Evolutionary conservation across 2,113 vertebrate genomes (phyloP).

Genomic region (Setophaga coronata): DNA sequence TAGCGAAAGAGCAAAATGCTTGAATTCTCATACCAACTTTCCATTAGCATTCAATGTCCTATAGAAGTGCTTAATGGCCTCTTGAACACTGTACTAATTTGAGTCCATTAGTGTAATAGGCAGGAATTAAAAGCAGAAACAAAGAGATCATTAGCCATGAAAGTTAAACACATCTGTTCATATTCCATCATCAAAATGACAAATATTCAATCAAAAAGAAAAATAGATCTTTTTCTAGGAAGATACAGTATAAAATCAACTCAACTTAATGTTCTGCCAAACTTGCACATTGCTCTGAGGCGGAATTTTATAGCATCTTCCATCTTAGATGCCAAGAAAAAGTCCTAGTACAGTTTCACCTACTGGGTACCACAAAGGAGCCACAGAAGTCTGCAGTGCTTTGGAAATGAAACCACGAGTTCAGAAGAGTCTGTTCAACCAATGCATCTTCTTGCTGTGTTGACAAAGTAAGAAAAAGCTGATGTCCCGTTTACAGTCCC

Average conservation of each 20-base stretch:
- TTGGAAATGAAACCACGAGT: not conserved
- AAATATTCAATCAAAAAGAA: constrained; percentile 21
- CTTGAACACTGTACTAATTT: constrained; percentile 46
- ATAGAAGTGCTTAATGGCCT: constrained; percentile 18
- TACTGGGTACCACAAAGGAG: not conserved
- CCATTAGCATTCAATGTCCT: not conserved
- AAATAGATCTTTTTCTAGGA: not conserved
- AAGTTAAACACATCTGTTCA: constrained; percentile 50
- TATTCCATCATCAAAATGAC: constrained; percentile 6
- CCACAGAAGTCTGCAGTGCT: not conserved
- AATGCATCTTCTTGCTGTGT: not conserved
- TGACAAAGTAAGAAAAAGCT: not conserved
- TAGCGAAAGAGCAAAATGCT: not conserved
- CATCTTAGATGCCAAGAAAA: not conserved
- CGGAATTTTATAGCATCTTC: not conserved
- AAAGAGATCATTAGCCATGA: constrained; percentile 42
- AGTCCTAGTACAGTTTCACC: not conserved
- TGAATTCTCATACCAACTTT: not conserved
- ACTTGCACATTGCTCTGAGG: not conserved
- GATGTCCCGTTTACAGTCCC: fast-evolving
- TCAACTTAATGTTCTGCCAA: not conserved
- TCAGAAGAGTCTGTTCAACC: not conserved
- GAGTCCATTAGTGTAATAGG: constrained; percentile 53
- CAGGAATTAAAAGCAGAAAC: constrained; percentile 54
- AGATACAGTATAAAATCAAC: not conserved